phyloP scores from a whole-genome alignment of 2,888 invertebrate genomes.

The Oscheius myriophilus region DNA sequence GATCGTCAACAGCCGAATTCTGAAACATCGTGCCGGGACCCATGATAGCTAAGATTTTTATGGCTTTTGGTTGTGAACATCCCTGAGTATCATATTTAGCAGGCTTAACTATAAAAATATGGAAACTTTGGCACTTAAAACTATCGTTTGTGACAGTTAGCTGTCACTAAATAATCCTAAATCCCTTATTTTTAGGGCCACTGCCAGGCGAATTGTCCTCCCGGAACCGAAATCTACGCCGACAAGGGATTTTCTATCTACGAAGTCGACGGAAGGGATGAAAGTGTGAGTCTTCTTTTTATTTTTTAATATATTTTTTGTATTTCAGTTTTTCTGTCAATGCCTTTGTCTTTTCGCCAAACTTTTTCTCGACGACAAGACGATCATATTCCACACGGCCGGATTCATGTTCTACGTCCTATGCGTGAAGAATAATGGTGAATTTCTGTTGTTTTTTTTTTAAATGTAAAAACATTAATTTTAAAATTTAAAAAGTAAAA shows the following conservation, averaged over 20 bases:
- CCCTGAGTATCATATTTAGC: no score
- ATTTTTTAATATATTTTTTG: neutral
- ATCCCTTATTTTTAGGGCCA: conserved; percentile 8
- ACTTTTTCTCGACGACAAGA: conserved; percentile 31
- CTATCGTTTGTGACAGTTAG: no score
- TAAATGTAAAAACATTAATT: neutral
- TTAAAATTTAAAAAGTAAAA: neutral
- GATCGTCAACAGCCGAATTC: no score
- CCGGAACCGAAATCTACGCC: conserved; percentile 20
- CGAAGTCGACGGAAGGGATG: conserved; percentile 20
- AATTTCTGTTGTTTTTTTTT: neutral
- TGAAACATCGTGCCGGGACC: no score
- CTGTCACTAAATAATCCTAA: no score
- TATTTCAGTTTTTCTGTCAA: conserved; percentile 22
- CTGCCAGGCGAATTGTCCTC: conserved; percentile 3
- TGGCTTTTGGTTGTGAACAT: no score
- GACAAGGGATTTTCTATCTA: conserved; percentile 8
- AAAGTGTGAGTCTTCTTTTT: neutral
- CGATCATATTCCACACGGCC: conserved; percentile 16
- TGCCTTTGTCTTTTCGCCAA: conserved; percentile 28
- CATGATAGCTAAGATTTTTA: no score
- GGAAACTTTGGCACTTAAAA: no score
- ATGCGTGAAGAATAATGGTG: conserved; percentile 4
- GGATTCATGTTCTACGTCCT: conserved; percentile 25
- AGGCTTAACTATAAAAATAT: no score